Conservation (phyloP, 2,797 vertebrate genomes). For the Intellagama lesueurii region DNA sequence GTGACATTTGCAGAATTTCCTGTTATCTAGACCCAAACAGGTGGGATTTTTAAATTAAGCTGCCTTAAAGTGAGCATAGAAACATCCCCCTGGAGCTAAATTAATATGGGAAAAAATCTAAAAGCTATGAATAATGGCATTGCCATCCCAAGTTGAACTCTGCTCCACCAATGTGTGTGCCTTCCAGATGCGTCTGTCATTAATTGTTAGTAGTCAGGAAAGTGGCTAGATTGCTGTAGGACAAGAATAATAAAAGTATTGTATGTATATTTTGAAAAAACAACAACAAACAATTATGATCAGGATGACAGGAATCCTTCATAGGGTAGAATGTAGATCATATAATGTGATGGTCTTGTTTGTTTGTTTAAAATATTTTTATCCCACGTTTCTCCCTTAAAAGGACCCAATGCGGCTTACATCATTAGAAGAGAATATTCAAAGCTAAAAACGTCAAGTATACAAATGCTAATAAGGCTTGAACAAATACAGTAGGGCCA, state of each 20-base stretch:
- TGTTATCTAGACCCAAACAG: not conserved
- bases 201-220: not conserved
- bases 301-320: not conserved
- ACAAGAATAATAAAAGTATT: too few species aligned
- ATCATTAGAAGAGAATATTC: too few species aligned
- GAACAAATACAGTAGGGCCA: too few species aligned
- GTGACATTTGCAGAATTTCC: not conserved
- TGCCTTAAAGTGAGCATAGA: not conserved
- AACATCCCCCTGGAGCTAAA: not conserved
- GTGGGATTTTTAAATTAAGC: not conserved
- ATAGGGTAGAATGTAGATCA: too few species aligned
- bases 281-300: not conserved
- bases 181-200: not conserved
- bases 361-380: too few species aligned
- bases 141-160: not conserved
- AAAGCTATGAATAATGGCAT: not conserved
- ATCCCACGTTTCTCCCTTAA: too few species aligned
- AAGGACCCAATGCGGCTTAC: too few species aligned
- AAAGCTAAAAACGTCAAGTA: too few species aligned
- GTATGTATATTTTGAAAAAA: not conserved
- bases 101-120: not conserved
- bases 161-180: not conserved
- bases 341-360: not conserved
- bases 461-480: too few species aligned
- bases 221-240: too few species aligned